Base-by-base conservation (phyloP, 2,888 invertebrate genomes). In the Metopia argyrocephala region DNA sequence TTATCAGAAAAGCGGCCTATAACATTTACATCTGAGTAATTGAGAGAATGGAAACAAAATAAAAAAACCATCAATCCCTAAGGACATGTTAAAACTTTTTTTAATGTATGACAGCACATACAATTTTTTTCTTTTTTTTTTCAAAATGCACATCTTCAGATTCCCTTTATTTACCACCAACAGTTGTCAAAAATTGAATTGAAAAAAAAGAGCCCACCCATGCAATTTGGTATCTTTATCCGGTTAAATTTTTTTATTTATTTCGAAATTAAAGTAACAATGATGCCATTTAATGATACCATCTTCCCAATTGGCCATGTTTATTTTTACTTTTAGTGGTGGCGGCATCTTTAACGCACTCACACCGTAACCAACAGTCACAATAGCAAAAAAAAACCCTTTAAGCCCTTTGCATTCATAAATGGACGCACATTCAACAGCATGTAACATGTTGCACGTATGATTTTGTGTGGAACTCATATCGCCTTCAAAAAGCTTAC, bases 381-480 rank as follows among this genome's bases (percentile, higher is more conserved):
- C 25, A 45, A n/a, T 25, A 69, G 15, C 50, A 59, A 21, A 5
- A n/a, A 46, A 27, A 64, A 61, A 74, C 56, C 73, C 83, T 84
- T 84, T 82, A 74, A 85, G 84, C 81, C 82, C 82, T 85, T 85
- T 86, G 15, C 38, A 86, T 85, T 87, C 85, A 84, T 85, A 86
- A 76, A 83, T 82, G 64, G 73, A 71, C 64, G 50, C 76, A 71
- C 45, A 38, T 68, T 76, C 12, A 28, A 1, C 38, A 57, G 23
- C 38, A 57, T 66, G 56, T 50, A 38, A 70, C 70, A 78, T 83
- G 76, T 68, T 76, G 64, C 73, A 62, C 61, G 15, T 38, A 38
- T 12, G 52, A 46, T 54, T 7, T 64, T 48, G 25, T 71, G 71
- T 20, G 46, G 56, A 18, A 45, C 66, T 46, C 0, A 12, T 45